Base-by-base conservation (phyloP, 2,113 vertebrate genomes). In the Albula glossodonta region DNA sequence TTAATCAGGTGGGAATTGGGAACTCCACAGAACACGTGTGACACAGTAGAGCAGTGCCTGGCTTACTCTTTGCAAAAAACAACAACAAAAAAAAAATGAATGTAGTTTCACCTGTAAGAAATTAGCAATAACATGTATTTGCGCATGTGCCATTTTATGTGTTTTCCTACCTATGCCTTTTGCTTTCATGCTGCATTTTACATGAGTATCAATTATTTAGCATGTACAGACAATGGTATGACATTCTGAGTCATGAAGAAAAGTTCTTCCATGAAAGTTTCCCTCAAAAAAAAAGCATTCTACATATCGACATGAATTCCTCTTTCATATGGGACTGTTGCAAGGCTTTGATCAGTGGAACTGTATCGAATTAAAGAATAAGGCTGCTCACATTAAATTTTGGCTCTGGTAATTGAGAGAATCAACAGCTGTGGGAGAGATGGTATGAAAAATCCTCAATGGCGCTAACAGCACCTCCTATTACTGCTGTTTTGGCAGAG, bases 1-100 rank as follows among this genome's bases (percentile, higher is more conserved):
- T 70, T 70, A 90, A 79, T 84, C 88, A 90, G 0, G 25, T 60
- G 87, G 15, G 70, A 51, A 82, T 86, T 81, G 4, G 2, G 19
- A 89, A 17, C 63, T 22, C 63, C 92, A 90, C 81, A 4, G 84
- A 91, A 87, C 90, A 92, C 22, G 86, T 91, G 91, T 90, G 90
- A 90, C 86, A 83, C 63, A 70, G 19, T 70, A 19, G 8, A 22
- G 19, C 63, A 6, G 19, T 70, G 63, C 8, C 63, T 70, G 63
- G 2, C 13, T 19, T 63, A 15, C 60, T 63, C 60, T 63, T 12
- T 17, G 17, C 17, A 2, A 19, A 63, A 63, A 4, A 63, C 12
- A 19, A 9, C 9, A 15, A 63, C 17, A 63, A 17, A 63, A 63
- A 63, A 63, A 63, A 63, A 4, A 63, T 12, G 60, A 19, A 17